Percentiles rank a stretch among this genome's conserved stretches.
Conservation (phyloP, 2,113 vertebrate genomes). For the Dermatemys mawii region DNA sequence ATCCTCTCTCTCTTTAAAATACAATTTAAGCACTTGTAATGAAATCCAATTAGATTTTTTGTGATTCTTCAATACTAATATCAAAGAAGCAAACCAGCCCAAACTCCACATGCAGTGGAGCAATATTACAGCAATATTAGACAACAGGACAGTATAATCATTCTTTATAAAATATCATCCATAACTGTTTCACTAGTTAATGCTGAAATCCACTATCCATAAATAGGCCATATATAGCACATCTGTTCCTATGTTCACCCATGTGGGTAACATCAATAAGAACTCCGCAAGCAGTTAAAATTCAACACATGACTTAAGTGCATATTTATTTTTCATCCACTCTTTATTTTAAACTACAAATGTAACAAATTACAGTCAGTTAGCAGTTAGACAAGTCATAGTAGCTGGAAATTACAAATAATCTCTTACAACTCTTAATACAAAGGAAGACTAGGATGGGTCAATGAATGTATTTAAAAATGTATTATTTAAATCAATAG, state of each 20-base stretch:
- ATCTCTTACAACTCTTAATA: slow-evolving; percentile 38
- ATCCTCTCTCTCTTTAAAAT: background rate
- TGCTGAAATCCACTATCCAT: background rate
- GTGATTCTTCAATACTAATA: slow-evolving; percentile 21
- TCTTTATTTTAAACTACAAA: slow-evolving; percentile 43
- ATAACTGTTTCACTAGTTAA: background rate
- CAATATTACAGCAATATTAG: background rate
- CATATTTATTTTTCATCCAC: slow-evolving; percentile 17
- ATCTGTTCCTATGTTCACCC: background rate
- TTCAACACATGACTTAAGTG: background rate
- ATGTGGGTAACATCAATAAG: background rate
- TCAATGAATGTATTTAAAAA: slow-evolving; percentile 9
- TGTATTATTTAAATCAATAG: background rate
- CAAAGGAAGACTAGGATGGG: slow-evolving; percentile 30
- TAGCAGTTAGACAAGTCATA: slow-evolving; percentile 36
- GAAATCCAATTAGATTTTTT: background rate
- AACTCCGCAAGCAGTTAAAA: background rate
- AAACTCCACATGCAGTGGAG: background rate
- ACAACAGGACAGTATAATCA: background rate
- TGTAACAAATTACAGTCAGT: slow-evolving; percentile 43
- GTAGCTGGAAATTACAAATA: slow-evolving; percentile 50
- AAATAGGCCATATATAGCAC: background rate
- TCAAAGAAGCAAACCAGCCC: background rate
- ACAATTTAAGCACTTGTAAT: slow-evolving; percentile 20
- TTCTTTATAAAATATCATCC: slow-evolving; percentile 29